Base-by-base conservation (phyloP, 2,113 vertebrate species). In the Sceloporus undulatus region DNA sequence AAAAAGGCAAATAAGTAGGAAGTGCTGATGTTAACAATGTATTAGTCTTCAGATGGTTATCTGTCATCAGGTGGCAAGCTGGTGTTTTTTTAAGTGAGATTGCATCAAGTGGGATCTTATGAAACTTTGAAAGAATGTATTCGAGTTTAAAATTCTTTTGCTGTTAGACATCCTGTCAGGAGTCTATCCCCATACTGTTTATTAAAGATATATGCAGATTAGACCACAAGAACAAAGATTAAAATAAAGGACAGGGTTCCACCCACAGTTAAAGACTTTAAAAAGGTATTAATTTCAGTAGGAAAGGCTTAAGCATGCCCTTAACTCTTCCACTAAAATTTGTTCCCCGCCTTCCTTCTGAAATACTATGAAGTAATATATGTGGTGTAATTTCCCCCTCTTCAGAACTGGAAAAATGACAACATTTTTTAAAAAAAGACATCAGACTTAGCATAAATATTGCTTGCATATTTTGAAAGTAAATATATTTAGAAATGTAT, bases 151-250 rank as follows among this genome's bases (percentile, higher is more conserved):
- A 82, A 92, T 91, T 88, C 84, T 90, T 90, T 76, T 79, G 8
- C 77, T 89, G 0, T 89, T 82, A 82, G 71, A 79, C 89, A 85
- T 77, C 62, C 42, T 54, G 59, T 83, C 89, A 91, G 84, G 21
- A 88, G 8, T 34, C 76, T 80, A 92, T 92, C 91, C 91, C 59
- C 21, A 87, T 91, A 75, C 34, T 82, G 89, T 92, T 93, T 86
- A 93, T 95, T 95, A 94, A 93, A 95, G 90, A 90, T 91, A 90
- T 88, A 89, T 0, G 0, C 91, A 90, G 85, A 85, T 94, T 93
- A 88, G 73, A 92, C 84, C 86, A 81, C 0, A 0, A 93, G 88
- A 80, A 73, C 74, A 0, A 0, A 89, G 90, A 91, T 94, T 78
- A 90, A 93, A 93, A 92, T 88, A n/a, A 62, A 68, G 62, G 80